A percentile compares a stretch with the other conserved stretches of the same genome.
These are phyloP conservation scores for Copidosoma floridanum DNA, from an alignment of 1,140 invertebrate genomes.

Conservation along the genomic window DNA sequence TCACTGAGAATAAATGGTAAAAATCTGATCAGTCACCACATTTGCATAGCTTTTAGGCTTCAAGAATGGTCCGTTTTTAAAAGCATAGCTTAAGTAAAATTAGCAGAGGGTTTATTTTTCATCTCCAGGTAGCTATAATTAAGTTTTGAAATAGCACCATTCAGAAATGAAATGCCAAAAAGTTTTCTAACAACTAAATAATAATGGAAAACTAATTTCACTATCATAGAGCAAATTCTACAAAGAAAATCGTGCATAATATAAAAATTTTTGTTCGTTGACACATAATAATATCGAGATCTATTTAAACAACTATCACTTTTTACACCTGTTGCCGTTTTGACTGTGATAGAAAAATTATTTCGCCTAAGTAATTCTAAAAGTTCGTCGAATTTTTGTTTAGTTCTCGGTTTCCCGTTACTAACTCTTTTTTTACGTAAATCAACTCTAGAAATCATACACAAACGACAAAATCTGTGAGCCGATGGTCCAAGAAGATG, in stretches of 20 bases:
- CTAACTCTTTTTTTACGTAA: constrained; percentile 18
- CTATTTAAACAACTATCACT: background rate
- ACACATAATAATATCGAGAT: background rate
- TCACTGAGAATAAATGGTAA: constrained; percentile 19
- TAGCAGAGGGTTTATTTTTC: constrained; percentile 1
- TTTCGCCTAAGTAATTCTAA: background rate
- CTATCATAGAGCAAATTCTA: background rate
- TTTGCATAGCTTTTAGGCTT: constrained; percentile 25
- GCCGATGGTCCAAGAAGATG: constrained; percentile 29
- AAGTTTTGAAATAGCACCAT: background rate
- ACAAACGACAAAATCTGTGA: constrained; percentile 33
- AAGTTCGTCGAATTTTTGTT: background rate
- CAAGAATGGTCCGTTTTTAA: no score
- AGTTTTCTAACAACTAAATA: background rate
- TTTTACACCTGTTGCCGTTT: background rate
- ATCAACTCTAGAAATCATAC: constrained; percentile 28
- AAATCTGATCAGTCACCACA: constrained; percentile 14
- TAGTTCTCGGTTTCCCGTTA: background rate
- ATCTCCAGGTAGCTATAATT: background rate
- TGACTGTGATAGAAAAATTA: background rate
- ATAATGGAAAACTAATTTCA: background rate
- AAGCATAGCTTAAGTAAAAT: background rate
- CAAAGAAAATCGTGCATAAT: constrained; percentile 1
- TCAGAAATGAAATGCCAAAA: background rate
- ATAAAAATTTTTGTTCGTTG: background rate